Percentiles rank a stretch among this genome's conserved stretches.
phyloP scores from a whole-genome alignment of 2,113 vertebrate genomes.

The Odocoileus hemionus region DNA sequence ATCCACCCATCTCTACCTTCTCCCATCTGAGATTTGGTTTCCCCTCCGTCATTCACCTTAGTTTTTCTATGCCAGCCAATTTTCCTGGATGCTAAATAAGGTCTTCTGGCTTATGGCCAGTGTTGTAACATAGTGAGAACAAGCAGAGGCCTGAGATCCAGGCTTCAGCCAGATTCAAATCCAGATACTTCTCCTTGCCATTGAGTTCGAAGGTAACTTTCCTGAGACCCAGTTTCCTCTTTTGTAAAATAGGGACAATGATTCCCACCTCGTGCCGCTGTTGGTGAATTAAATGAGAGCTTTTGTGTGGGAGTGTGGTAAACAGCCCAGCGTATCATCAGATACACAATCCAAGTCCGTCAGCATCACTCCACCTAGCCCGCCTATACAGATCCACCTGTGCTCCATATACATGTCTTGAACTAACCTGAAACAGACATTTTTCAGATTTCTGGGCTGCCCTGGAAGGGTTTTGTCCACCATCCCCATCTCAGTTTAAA shows the following conservation, averaged over 20 bases:
- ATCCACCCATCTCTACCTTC: neutral
- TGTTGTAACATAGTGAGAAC: neutral
- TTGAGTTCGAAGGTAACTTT: neutral
- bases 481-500: neutral
- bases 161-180: neutral
- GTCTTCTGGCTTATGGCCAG: neutral
- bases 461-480: neutral
- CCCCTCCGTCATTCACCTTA: neutral
- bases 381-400: neutral
- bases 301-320: neutral
- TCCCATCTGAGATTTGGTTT: neutral
- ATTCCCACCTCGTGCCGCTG: neutral
- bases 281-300: neutral
- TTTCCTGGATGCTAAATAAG: neutral
- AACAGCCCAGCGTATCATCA: neutral
- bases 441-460: neutral
- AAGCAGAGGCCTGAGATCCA: neutral
- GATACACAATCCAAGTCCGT: neutral
- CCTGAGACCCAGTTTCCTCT: neutral
- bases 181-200: neutral
- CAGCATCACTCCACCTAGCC: neutral
- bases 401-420: neutral
- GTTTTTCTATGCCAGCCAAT: neutral
- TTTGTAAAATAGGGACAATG: neutral
- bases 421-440: neutral